A percentile compares a stretch with the other conserved stretches of the same genome.
phyloP scores from a whole-genome alignment of 2,113 vertebrate species.

The Anser cygnoides region DNA sequence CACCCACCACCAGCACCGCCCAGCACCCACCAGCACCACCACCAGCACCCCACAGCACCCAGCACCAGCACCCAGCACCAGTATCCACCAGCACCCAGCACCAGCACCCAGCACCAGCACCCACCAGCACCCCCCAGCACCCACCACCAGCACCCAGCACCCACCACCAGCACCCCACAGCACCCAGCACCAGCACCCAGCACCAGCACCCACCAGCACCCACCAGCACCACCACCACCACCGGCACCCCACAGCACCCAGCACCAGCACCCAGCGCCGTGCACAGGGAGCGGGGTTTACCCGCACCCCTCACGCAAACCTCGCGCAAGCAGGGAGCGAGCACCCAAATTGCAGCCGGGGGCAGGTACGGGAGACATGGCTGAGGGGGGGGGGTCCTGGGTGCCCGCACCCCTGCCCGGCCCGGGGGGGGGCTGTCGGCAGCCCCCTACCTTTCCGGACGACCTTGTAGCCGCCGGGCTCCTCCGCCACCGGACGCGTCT shows the following conservation, averaged over 20 bases:
- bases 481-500: not conserved
- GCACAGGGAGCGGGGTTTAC: too few relatives aligned
- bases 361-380: too few relatives aligned
- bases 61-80: not conserved
- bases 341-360: not conserved
- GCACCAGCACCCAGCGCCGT: not conserved
- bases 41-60: too few relatives aligned
- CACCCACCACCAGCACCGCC: too few relatives aligned
- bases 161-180: too few relatives aligned
- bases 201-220: too few relatives aligned
- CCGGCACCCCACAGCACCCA: too few relatives aligned
- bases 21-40: not conserved
- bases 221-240: too few relatives aligned
- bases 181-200: too few relatives aligned
- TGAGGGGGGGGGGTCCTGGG: not conserved
- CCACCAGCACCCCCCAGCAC: not conserved
- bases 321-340: accelerated
- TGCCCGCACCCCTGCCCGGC: accelerated
- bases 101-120: not conserved
- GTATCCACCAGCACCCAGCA: too few relatives aligned
- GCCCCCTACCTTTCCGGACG: constrained; percentile 75
- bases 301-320: accelerated
- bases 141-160: too few relatives aligned
- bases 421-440: accelerated
- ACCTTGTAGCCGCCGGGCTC: constrained; percentile 56